Evolutionary conservation across 2,888 invertebrate species (phyloP).

Genomic region (Chydorus sphaericus): DNA sequence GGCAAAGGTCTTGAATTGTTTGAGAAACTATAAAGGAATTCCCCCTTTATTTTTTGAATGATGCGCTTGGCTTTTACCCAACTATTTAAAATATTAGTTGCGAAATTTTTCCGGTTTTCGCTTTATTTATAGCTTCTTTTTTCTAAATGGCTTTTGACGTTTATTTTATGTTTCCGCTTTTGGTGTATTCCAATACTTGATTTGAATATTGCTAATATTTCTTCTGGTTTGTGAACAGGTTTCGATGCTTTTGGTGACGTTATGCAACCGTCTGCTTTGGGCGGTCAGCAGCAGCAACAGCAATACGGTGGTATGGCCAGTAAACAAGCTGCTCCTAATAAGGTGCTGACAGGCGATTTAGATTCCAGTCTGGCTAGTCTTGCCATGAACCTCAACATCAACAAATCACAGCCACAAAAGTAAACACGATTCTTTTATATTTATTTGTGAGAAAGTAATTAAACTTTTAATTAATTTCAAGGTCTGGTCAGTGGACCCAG

Average conservation of each 20-base stretch:
- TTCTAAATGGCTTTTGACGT: not conserved
- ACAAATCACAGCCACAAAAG: constrained; percentile 25
- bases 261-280: constrained; percentile 38
- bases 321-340: constrained; percentile 34
- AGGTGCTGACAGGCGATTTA: constrained; percentile 79
- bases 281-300: too few relatives aligned
- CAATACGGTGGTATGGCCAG: constrained; percentile 19
- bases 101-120: not conserved
- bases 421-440: not conserved
- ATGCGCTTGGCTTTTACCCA: not conserved
- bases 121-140: not conserved
- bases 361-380: constrained; percentile 85
- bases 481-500: too few relatives aligned
- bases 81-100: not conserved
- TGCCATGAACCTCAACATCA: constrained; percentile 82
- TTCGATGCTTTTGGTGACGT: constrained; percentile 61
- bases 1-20: constrained; percentile 8
- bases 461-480: not conserved
- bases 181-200: not conserved
- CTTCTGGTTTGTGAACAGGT: constrained; percentile 30
- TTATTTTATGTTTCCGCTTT: not conserved
- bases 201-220: not conserved
- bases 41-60: not conserved
- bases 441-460: not conserved
- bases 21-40: not conserved